Conservation (phyloP, 2,113 vertebrate species). For the Plectropomus leopardus region DNA sequence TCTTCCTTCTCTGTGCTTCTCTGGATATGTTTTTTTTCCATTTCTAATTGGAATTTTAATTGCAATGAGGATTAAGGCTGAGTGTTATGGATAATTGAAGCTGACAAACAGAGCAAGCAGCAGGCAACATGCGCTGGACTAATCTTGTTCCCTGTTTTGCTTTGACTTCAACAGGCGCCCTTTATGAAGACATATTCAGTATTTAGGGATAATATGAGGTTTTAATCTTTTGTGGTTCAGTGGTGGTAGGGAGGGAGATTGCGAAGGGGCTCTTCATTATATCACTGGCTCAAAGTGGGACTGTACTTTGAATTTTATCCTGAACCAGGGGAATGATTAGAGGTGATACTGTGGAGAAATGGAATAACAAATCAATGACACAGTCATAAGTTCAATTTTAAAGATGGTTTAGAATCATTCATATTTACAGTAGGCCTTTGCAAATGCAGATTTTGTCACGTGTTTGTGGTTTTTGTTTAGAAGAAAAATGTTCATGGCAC, state of each 20-base stretch:
- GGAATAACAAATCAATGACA: not conserved
- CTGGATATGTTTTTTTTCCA: slow-evolving; percentile 66
- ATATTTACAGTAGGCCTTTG: not conserved
- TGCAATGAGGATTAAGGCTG: slow-evolving; percentile 75
- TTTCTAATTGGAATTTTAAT: slow-evolving; percentile 83
- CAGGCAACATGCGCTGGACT: slow-evolving; percentile 55
- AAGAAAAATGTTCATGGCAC: not conserved
- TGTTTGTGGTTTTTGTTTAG: not conserved
- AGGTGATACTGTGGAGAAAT: not conserved
- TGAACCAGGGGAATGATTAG: slow-evolving; percentile 28
- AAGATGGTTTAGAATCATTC: not conserved
- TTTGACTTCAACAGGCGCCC: slow-evolving; percentile 51
- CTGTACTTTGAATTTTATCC: slow-evolving; percentile 12
- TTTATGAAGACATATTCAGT: slow-evolving; percentile 52
- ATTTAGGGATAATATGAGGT: slow-evolving; percentile 58
- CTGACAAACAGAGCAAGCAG: slow-evolving; percentile 62
- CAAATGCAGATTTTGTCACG: not conserved
- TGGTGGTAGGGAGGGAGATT: slow-evolving; percentile 15
- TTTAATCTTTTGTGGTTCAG: slow-evolving; percentile 51
- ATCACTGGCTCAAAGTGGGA: slow-evolving; percentile 41
- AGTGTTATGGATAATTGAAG: slow-evolving; percentile 74
- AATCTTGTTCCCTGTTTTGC: slow-evolving; percentile 64
- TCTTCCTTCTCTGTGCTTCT: slow-evolving; percentile 51
- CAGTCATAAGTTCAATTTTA: slow-evolving; percentile 1
- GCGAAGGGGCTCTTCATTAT: slow-evolving; percentile 36